Percentiles rank a stretch among this genome's conserved stretches.
These are phyloP conservation scores for Picathartes gymnocephalus DNA, from an alignment of 2,113 vertebrate genomes.

Conservation along the genomic window DNA sequence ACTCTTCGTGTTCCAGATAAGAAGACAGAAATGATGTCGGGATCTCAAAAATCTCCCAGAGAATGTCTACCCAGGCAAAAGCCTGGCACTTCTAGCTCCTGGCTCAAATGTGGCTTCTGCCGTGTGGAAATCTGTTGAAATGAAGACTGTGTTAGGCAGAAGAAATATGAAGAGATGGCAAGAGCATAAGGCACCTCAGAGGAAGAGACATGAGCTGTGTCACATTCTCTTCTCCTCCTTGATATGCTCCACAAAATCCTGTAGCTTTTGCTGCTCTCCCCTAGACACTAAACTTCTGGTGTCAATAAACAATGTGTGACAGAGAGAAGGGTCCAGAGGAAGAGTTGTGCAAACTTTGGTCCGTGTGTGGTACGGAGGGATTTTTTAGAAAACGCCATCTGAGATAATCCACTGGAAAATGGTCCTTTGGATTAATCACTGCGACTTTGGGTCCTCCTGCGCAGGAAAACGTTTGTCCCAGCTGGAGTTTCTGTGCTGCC, in stretches of 20 bases:
- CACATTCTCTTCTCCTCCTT: neutral
- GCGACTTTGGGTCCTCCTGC: neutral
- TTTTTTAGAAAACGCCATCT: neutral
- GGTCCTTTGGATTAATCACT: neutral
- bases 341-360: neutral
- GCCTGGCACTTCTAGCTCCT: neutral
- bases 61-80: neutral
- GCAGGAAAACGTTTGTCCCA: neutral
- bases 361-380: neutral
- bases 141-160: neutral
- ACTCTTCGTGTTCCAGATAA: neutral
- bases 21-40: neutral
- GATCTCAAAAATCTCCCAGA: neutral
- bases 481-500: neutral
- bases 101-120: neutral
- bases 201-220: neutral
- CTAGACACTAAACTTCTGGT: neutral
- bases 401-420: neutral
- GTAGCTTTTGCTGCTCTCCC: neutral
- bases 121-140: conserved; percentile 32
- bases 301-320: neutral
- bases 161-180: conserved; percentile 28
- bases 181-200: neutral
- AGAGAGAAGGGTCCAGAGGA: neutral
- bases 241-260: neutral